Base-by-base conservation (phyloP, 2,113 vertebrate species). In the Zosterops borbonicus region DNA sequence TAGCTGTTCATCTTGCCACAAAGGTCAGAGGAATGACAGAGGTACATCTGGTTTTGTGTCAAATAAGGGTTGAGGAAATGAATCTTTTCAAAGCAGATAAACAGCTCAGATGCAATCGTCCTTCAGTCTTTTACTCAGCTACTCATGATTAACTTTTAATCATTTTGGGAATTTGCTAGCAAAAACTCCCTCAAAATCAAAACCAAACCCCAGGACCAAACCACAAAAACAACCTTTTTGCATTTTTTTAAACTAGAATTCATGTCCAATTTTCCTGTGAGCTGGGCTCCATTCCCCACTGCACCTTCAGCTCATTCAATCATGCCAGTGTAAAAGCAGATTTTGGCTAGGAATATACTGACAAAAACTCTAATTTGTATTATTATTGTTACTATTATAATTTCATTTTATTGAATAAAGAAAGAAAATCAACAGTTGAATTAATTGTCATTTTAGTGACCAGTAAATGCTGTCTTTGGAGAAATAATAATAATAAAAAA, bases 31-130 rank as follows among this genome's bases (percentile, higher is more conserved):
- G 52, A 95, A 92, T 96, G 97, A 96, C 97, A 97, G 94, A 84
- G 76, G 80, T 95, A 93, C 96, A 97, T 98, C 96, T 98, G 96
- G 90, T 97, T 98, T 95, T 95, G 19, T 96, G 96, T 97, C 97
- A 97, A 91, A 90, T 94, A 95, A 96, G 60, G 82, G 83, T 88
- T 94, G 81, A 94, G 90, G 85, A 98, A 97, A 97, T 97, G 69
- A 96, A 97, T 97, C 87, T 80, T 95, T 92, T 79, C 86, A 95
- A 91, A 65, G 75, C 53, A 96, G 92, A 97, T 92, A 93, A 97
- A 97, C 90, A 96, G 62, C 68, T 80, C 44, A 31, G 78, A 33
- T 96, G 89, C 62, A 42, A 90, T 87, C 83, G 92, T 91, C 92
- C 76, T 97, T 97, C 88, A 12, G 77, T 94, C 73, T 74, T 94